These are phyloP conservation scores for Plebejus argus DNA, from an alignment of 2,888 invertebrate genomes.

Conservation along the genomic window DNA sequence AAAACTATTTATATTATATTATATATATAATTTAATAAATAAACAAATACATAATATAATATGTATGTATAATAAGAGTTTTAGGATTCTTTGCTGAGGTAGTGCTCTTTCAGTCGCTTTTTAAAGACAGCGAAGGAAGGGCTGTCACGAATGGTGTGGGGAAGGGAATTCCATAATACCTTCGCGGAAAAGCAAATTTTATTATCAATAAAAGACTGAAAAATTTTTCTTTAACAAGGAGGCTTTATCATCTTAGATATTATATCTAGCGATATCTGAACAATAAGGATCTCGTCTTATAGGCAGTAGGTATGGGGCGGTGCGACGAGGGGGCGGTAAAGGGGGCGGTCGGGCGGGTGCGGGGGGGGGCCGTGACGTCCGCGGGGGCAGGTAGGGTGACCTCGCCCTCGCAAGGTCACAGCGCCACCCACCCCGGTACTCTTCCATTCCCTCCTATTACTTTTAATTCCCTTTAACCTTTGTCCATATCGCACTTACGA, in stretches of 20 bases:
- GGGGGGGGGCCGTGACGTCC: conserved; percentile 54
- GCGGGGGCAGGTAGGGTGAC: conserved; percentile 67
- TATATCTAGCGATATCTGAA: background rate
- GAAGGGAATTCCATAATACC: no score
- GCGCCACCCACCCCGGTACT: conserved; percentile 61
- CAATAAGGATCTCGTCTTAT: conserved; percentile 21
- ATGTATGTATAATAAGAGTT: no score
- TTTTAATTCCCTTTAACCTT: conserved; percentile 34
- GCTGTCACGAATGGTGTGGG: no score
- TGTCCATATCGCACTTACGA: conserved; percentile 11
- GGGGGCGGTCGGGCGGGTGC: conserved; percentile 71
- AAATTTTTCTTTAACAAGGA: background rate
- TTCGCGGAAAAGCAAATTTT: background rate
- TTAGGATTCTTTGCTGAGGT: no score
- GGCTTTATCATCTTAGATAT: background rate
- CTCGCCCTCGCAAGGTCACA: conserved; percentile 74
- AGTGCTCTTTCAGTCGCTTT: no score
- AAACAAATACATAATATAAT: no score
- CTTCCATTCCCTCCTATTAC: conserved; percentile 55
- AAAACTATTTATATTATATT: no score
- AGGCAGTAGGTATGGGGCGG: background rate
- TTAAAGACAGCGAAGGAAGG: no score
- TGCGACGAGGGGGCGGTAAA: conserved; percentile 44
- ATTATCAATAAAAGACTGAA: background rate
- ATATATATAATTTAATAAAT: no score